Evolutionary conservation across 2,113 vertebrate genomes (phyloP).

Genomic region (Vanacampus margaritifer): DNA sequence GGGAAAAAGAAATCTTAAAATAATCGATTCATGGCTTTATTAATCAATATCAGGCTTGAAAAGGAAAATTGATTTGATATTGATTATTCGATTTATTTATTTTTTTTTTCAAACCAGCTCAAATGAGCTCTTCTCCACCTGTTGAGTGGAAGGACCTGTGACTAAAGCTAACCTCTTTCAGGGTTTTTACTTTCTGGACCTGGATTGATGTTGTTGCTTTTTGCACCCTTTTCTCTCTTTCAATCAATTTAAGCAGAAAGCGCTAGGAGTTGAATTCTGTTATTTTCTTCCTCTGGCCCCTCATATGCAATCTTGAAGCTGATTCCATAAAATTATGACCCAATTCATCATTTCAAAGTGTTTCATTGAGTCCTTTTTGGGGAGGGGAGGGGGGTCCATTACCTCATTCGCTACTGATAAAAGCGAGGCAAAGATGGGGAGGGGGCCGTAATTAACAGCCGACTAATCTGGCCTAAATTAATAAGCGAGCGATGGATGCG

Average conservation of each 20-base stretch:
- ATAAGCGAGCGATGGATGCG: conserved; percentile 56
- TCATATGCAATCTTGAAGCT: background rate
- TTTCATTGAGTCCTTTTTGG: background rate
- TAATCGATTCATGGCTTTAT: too few relatives aligned
- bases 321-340: background rate
- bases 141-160: too few relatives aligned
- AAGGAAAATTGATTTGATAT: too few relatives aligned
- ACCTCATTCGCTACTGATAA: conserved; percentile 48
- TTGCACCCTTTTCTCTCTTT: too few relatives aligned
- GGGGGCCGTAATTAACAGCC: conserved; percentile 59
- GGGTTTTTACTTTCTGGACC: too few relatives aligned
- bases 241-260: background rate
- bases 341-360: background rate
- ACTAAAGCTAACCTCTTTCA: too few relatives aligned
- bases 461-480: conserved; percentile 64
- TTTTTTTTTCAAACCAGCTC: too few relatives aligned
- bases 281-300: background rate
- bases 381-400: conserved; percentile 9
- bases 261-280: background rate
- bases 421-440: conserved; percentile 14
- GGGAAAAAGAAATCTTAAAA: too few relatives aligned
- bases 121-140: too few relatives aligned
- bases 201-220: too few relatives aligned
- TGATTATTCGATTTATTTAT: too few relatives aligned
- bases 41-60: too few relatives aligned